Conservation (phyloP, 2,113 vertebrate species). For the Vidua macroura region DNA sequence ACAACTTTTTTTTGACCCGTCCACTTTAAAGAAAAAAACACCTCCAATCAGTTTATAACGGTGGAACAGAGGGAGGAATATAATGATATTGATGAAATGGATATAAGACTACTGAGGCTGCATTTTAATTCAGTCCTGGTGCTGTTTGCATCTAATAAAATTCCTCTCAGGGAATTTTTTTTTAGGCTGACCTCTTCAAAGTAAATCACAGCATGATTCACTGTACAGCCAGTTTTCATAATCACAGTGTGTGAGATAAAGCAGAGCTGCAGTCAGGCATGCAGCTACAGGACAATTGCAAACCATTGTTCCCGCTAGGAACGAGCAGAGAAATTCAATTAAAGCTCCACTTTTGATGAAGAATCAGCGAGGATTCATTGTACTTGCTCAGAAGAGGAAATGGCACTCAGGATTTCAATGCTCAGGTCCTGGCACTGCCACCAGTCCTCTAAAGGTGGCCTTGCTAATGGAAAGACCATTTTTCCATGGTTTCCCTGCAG, state of each 20-base stretch:
- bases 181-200: conserved; percentile 32
- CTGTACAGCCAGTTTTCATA: conserved; percentile 3
- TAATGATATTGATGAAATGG: neutral
- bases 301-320: neutral
- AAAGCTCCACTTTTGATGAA: neutral
- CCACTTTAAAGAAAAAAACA: neutral
- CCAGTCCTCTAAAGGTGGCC: neutral
- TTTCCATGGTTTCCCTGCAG: neutral
- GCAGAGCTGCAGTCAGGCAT: neutral
- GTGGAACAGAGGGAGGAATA: neutral
- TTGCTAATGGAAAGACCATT: neutral
- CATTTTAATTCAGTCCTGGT: conserved; percentile 7
- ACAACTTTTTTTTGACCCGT: conserved; percentile 8
- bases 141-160: neutral
- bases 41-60: neutral
- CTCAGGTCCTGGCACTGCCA: neutral
- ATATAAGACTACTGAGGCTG: neutral
- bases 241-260: neutral
- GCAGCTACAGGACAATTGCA: neutral
- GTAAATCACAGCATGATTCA: neutral
- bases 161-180: conserved; percentile 11
- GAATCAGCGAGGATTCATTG: fast-evolving
- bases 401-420: neutral
- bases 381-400: neutral
- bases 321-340: neutral